Evolutionary conservation across 2,113 vertebrate genomes (phyloP).

Genomic region (Myotis davidii): DNA sequence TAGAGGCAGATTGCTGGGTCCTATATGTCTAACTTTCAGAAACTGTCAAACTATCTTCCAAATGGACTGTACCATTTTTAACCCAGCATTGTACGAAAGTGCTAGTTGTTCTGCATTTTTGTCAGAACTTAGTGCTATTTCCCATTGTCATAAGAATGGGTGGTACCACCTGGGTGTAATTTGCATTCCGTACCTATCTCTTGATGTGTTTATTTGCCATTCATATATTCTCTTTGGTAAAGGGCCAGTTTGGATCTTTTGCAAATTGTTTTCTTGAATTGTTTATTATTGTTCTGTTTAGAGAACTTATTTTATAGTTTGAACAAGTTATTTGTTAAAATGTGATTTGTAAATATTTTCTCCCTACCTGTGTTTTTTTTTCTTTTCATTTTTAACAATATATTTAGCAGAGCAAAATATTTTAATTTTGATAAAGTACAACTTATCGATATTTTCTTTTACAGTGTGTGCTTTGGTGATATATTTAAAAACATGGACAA

Average conservation of each 20-base stretch:
- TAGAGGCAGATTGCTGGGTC: not conserved
- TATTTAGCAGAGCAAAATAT: not conserved
- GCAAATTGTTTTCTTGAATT: not conserved
- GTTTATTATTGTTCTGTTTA: not conserved
- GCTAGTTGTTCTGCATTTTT: not conserved
- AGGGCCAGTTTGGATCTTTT: not conserved
- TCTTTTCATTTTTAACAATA: slow-evolving; percentile 11
- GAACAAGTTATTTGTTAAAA: not conserved
- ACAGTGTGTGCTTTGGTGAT: not conserved
- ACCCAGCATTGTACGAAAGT: not conserved
- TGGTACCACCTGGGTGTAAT: not conserved
- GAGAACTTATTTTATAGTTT: not conserved
- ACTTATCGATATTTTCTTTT: slow-evolving; percentile 24
- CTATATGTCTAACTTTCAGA: not conserved
- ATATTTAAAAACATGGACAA: not conserved
- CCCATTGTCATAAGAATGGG: not conserved
- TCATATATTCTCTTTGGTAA: not conserved
- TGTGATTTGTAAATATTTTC: not conserved
- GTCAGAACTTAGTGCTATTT: not conserved
- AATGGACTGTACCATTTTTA: not conserved
- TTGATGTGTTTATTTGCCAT: not conserved
- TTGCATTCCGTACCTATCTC: not conserved
- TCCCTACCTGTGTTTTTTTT: not conserved
- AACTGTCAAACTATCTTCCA: not conserved
- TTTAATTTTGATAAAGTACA: not conserved